phyloP scores from a whole-genome alignment of 2,113 vertebrate species.

The Poeciliopsis retropinna region DNA sequence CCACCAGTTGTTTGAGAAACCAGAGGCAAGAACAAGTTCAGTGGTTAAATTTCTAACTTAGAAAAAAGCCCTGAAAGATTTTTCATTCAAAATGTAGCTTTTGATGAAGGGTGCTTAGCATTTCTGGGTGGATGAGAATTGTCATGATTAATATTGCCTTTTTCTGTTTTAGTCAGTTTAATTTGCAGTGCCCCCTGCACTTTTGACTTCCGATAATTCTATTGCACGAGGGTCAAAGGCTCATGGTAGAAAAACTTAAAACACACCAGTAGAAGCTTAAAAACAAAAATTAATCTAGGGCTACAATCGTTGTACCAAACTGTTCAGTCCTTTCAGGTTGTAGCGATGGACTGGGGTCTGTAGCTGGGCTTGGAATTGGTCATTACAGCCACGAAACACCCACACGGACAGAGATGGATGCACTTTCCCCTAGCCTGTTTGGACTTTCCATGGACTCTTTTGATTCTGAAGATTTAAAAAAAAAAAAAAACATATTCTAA shows the following conservation, averaged over 20 bases:
- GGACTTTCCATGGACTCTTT: constrained; percentile 84
- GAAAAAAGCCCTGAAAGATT: neutral
- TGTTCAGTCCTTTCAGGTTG: constrained; percentile 58
- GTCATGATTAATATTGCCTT: neutral
- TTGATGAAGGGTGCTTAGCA: neutral
- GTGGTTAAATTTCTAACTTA: neutral
- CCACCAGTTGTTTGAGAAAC: neutral
- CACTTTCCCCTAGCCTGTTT: constrained; percentile 81
- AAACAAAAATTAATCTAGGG: constrained; percentile 27
- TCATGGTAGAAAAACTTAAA: neutral
- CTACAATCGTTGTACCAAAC: constrained; percentile 23
- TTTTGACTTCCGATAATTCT: neutral
- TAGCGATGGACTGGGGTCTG: constrained; percentile 52
- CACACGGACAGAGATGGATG: constrained; percentile 68
- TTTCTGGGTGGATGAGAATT: neutral
- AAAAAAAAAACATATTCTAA: constrained; percentile 12
- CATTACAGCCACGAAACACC: constrained; percentile 53
- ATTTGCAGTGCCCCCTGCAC: neutral
- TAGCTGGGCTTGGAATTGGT: constrained; percentile 60
- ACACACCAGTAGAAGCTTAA: constrained; percentile 38
- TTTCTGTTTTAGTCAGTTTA: neutral
- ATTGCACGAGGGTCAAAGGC: neutral
- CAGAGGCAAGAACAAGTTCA: neutral
- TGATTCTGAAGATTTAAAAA: constrained; percentile 67
- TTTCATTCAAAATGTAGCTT: neutral